Conservation (phyloP, 1,140 invertebrate species). For the Penaeus vannamei region DNA sequence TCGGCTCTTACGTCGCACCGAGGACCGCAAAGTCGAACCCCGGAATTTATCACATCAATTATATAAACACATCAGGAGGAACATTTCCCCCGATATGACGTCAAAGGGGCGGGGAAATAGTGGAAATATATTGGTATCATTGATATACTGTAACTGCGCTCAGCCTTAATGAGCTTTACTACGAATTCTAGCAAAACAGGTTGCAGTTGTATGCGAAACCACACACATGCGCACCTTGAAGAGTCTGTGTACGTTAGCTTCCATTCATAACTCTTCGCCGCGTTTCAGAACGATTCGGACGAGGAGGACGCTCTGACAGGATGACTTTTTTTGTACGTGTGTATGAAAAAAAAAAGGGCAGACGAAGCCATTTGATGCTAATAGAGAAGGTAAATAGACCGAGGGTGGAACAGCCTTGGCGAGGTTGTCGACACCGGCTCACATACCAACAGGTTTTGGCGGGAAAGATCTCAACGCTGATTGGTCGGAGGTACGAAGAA, state of each 20-base stretch:
- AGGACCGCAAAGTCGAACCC: too few relatives aligned
- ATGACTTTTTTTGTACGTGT: background rate
- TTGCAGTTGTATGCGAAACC: slow-evolving; percentile 13
- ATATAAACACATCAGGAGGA: background rate
- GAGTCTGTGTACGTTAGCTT: background rate
- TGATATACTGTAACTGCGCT: background rate
- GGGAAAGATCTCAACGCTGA: slow-evolving; percentile 50
- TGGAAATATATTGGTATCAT: background rate
- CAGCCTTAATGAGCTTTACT: slow-evolving; percentile 9
- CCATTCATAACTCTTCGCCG: background rate
- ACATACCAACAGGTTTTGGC: slow-evolving; percentile 61
- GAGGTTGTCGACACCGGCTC: slow-evolving; percentile 61
- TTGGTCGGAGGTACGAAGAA: slow-evolving; percentile 28
- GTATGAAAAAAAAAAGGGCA: slow-evolving; percentile 4
- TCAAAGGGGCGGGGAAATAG: background rate
- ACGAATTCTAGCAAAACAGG: slow-evolving; percentile 22
- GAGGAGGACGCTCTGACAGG: too few relatives aligned
- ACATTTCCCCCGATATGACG: background rate
- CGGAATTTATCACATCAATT: too few relatives aligned
- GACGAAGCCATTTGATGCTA: background rate
- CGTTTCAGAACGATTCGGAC: background rate
- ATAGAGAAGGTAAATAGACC: slow-evolving; percentile 50
- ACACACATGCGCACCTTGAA: slow-evolving; percentile 17
- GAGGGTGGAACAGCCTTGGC: slow-evolving; percentile 56
- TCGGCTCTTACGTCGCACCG: background rate